phyloP scores from a whole-genome alignment of 2,888 invertebrate genomes.

The Nysson spinosus region DNA sequence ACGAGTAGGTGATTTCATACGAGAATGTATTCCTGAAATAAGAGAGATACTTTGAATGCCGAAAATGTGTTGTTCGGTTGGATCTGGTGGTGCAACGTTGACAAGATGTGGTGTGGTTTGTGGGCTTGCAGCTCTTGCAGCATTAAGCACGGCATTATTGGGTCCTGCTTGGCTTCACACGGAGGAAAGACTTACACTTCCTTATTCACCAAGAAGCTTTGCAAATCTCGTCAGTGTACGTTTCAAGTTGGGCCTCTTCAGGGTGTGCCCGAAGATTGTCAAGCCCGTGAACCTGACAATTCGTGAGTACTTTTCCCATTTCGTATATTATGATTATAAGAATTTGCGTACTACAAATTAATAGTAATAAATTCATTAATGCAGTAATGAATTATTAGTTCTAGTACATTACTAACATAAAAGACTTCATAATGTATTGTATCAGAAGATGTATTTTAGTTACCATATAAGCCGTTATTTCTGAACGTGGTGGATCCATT shows the following conservation, averaged over 20 bases:
- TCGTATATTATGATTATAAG: neutral
- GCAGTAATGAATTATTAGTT: no score
- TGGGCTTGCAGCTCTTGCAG: conserved; percentile 74
- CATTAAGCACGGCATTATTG: conserved; percentile 71
- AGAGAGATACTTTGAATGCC: conserved; percentile 13
- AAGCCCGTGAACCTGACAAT: conserved; percentile 71
- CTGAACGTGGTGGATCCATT: no score
- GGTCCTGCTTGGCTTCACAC: conserved; percentile 76
- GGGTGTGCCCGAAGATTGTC: conserved; percentile 72
- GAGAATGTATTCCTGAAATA: conserved; percentile 30
- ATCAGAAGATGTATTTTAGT: no score
- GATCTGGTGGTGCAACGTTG: conserved; percentile 70
- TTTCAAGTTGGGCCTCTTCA: conserved; percentile 74
- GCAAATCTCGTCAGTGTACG: conserved; percentile 68
- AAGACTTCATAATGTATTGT: no score
- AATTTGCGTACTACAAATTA: neutral
- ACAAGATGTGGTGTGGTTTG: conserved; percentile 74
- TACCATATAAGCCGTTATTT: no score
- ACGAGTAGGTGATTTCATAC: conserved; percentile 42
- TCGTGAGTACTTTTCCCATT: conserved; percentile 64
- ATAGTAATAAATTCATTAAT: neutral
- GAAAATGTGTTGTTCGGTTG: conserved; percentile 73
- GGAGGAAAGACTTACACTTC: conserved; percentile 69
- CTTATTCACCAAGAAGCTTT: conserved; percentile 65
- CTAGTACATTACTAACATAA: no score